phyloP scores from a whole-genome alignment of 2,797 vertebrate species.

The Danio tinwini region DNA sequence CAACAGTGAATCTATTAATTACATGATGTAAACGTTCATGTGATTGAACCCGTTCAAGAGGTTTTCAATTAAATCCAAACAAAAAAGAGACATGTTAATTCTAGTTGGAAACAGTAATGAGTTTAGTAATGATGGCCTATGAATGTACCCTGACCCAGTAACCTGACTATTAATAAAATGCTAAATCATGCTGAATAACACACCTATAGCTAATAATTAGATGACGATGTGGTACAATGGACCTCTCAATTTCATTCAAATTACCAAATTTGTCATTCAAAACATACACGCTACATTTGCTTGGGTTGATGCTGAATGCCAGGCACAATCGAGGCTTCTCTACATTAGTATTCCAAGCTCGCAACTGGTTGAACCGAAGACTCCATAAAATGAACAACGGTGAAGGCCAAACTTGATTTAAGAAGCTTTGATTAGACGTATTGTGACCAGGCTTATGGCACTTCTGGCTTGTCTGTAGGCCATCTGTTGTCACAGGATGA shows the following conservation, averaged over 20 bases:
- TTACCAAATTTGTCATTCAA: slow-evolving; percentile 12
- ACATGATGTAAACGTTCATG: too few relatives aligned
- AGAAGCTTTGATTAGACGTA: slow-evolving; percentile 35
- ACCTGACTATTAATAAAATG: background rate
- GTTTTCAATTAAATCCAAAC: too few relatives aligned
- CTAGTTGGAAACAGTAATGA: too few relatives aligned
- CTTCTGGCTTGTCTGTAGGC: slow-evolving; percentile 29
- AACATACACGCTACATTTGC: background rate
- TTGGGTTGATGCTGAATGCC: background rate
- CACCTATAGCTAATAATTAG: background rate
- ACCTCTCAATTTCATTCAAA: background rate
- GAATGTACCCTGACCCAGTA: background rate
- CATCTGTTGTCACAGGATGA: slow-evolving; percentile 47
- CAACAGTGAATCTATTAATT: too few relatives aligned
- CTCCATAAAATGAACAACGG: background rate
- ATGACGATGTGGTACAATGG: too few relatives aligned
- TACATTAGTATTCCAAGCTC: background rate
- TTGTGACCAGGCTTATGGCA: slow-evolving; percentile 18
- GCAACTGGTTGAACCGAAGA: background rate
- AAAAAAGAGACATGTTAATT: too few relatives aligned
- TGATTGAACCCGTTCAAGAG: too few relatives aligned
- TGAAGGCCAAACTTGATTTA: slow-evolving; percentile 23
- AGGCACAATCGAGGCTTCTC: background rate
- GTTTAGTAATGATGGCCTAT: too few relatives aligned
- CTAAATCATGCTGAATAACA: background rate